Evolutionary conservation across 2,113 vertebrate genomes (phyloP).

Genomic region (Eretmochelys imbricata): DNA sequence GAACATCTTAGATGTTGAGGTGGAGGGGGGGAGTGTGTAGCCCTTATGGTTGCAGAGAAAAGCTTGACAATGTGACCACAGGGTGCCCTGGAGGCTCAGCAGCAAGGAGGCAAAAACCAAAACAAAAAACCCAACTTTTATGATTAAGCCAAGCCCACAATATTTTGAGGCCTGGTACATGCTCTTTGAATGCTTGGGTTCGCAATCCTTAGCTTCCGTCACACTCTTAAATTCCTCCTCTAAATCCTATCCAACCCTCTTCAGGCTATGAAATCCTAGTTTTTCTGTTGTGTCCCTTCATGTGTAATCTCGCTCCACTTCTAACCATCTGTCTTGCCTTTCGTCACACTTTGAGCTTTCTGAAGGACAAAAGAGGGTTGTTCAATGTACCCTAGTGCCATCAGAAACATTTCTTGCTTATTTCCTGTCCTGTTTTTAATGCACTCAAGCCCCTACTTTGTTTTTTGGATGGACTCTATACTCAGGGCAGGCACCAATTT

Average conservation of each 20-base stretch:
- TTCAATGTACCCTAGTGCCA: fast-evolving
- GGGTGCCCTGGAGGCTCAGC: background rate
- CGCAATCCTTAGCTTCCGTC: background rate
- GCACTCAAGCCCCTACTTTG: background rate
- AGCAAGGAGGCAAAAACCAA: background rate
- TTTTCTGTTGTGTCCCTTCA: background rate
- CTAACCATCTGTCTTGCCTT: constrained; percentile 5
- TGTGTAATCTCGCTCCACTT: background rate
- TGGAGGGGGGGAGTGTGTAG: background rate
- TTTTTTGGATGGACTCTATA: background rate
- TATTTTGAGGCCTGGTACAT: background rate
- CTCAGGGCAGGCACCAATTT: background rate
- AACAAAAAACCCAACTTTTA: fast-evolving
- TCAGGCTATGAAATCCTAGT: background rate
- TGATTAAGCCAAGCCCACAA: background rate
- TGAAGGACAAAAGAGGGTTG: background rate
- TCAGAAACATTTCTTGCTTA: background rate
- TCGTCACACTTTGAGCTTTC: constrained; percentile 20
- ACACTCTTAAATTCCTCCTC: background rate
- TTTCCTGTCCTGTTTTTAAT: background rate
- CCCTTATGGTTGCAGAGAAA: background rate
- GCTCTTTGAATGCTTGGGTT: background rate
- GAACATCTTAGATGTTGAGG: background rate
- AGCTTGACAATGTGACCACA: background rate
- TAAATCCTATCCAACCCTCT: background rate